Evolutionary conservation across 2,797 vertebrate species (phyloP).

Genomic region (Cyclura pinguis): DNA sequence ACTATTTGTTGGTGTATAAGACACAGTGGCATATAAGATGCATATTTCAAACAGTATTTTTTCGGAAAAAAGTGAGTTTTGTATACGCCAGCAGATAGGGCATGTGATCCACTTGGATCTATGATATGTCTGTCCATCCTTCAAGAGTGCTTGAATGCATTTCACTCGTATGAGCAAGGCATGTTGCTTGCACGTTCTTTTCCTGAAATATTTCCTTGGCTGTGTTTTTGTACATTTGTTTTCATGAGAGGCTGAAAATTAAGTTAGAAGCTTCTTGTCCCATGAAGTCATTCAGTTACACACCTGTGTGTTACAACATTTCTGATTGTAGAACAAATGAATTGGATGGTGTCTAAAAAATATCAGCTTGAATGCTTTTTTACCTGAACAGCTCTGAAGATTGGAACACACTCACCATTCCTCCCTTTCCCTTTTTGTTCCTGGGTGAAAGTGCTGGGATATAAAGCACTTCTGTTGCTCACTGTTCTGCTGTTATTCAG

Average conservation of each 20-base stretch:
- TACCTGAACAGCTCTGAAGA: not conserved
- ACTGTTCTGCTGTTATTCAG: not conserved
- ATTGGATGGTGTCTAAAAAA: not conserved
- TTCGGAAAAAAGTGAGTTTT: no score
- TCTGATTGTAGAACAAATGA: not conserved
- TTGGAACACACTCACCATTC: not conserved
- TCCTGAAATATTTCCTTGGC: not conserved
- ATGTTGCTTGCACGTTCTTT: not conserved
- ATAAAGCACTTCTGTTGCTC: constrained; percentile 22
- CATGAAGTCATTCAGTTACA: not conserved
- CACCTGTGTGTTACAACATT: not conserved
- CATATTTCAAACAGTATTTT: no score
- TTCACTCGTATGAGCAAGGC: not conserved
- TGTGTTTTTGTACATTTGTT: not conserved
- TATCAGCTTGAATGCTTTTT: not conserved
- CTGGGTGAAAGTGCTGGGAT: not conserved
- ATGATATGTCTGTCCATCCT: not conserved
- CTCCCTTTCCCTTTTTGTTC: not conserved
- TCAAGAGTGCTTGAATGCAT: not conserved
- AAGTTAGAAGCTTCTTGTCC: not conserved
- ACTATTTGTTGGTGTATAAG: no score
- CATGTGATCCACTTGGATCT: not conserved
- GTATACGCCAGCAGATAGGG: no score
- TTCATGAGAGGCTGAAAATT: not conserved
- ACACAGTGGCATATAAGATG: no score